phyloP scores from a whole-genome alignment of 2,797 vertebrate genomes.

The Onychomys arenicola region DNA sequence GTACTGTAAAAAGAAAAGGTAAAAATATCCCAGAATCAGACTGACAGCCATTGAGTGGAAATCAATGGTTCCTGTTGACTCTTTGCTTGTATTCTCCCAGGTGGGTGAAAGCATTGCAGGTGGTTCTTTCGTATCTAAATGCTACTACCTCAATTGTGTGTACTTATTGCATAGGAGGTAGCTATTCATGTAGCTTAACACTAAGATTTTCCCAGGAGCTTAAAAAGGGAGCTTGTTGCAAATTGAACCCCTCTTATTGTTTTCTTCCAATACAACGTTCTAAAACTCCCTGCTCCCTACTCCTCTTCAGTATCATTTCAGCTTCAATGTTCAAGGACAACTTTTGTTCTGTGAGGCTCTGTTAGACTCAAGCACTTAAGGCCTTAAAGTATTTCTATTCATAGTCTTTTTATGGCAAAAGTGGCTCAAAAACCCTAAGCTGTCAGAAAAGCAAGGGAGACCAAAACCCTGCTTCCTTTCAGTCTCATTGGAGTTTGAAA shows the following conservation, averaged over 20 bases:
- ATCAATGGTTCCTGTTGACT: neutral
- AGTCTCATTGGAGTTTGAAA: neutral
- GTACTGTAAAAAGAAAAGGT: neutral
- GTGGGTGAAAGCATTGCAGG: neutral
- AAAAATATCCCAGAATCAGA: neutral
- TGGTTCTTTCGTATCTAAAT: neutral
- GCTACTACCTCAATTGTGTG: neutral
- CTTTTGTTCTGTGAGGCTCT: constrained; percentile 42
- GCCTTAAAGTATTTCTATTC: constrained; percentile 49
- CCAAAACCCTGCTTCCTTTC: constrained; percentile 56
- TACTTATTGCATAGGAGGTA: neutral
- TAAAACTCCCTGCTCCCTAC: neutral
- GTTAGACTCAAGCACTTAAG: constrained; percentile 42
- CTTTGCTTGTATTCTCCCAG: neutral
- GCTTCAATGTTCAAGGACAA: constrained; percentile 3
- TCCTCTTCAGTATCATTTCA: neutral
- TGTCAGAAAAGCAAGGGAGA: constrained; percentile 57
- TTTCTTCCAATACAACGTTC: neutral
- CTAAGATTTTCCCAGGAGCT: neutral
- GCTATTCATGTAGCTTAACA: neutral
- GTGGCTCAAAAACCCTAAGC: constrained; percentile 67
- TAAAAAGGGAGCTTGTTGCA: neutral
- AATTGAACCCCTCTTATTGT: constrained; percentile 18
- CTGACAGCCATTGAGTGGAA: neutral
- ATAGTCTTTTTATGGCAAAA: constrained; percentile 59